Evolutionary conservation across 2,888 invertebrate genomes (phyloP).

Genomic region (Ptychoptera contaminata): DNA sequence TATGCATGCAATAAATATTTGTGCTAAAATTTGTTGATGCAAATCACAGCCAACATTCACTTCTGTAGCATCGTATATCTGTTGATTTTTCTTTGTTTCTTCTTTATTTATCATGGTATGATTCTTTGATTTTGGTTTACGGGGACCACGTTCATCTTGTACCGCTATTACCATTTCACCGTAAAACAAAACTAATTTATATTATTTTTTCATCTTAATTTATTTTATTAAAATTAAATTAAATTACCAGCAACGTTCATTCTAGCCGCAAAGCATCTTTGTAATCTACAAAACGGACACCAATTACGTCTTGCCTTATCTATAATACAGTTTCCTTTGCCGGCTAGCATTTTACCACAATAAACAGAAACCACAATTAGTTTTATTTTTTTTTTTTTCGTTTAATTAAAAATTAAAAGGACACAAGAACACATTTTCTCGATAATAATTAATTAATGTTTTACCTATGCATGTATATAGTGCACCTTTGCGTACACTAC

Average conservation of each 20-base stretch:
- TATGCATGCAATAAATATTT: constrained; percentile 40
- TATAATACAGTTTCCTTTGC: constrained; percentile 54
- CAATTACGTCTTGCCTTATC: constrained; percentile 74
- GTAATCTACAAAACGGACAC: constrained; percentile 72
- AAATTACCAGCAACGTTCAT: constrained; percentile 60
- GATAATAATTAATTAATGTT: constrained; percentile 14
- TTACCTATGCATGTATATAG: constrained; percentile 64
- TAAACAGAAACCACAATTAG: background rate
- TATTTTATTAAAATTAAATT: background rate
- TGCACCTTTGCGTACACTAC: constrained; percentile 58
- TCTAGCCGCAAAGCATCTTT: constrained; percentile 56
- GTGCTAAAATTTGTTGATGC: constrained; percentile 40
- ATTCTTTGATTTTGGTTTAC: constrained; percentile 27
- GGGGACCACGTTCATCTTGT: constrained; percentile 69
- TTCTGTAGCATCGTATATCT: background rate
- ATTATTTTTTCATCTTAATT: background rate
- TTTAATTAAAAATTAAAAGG: background rate
- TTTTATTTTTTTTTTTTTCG: background rate
- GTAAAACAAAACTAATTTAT: background rate
- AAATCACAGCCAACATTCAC: constrained; percentile 14
- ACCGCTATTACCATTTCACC: constrained; percentile 41
- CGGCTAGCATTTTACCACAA: constrained; percentile 32
- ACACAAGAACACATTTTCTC: background rate
- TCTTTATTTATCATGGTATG: background rate
- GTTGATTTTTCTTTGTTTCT: background rate